Conservation (phyloP, 2,113 vertebrate species). For the Larimichthys polyactis region DNA sequence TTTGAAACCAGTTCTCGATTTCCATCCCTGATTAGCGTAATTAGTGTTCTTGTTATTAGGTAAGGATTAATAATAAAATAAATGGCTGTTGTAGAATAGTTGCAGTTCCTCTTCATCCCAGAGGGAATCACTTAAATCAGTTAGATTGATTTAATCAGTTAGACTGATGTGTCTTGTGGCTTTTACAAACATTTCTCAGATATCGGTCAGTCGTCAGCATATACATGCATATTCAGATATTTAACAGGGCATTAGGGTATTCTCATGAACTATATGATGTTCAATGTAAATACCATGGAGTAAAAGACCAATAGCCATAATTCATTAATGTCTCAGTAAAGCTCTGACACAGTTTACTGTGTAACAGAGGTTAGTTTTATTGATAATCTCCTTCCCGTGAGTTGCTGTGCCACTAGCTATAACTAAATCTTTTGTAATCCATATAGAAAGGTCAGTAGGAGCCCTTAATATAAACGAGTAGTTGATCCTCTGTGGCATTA, state of each 20-base stretch:
- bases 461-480: slow-evolving; percentile 61
- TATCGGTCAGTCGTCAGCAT: not conserved
- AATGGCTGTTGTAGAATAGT: not conserved
- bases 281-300: not conserved
- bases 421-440: slow-evolving; percentile 69
- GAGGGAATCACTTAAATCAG: no score
- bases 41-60: not conserved
- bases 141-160: no score
- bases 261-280: not conserved
- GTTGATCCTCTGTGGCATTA: slow-evolving; percentile 65
- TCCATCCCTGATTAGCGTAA: not conserved
- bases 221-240: not conserved
- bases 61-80: not conserved
- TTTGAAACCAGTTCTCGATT: no score
- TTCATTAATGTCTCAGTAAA: slow-evolving; percentile 11
- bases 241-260: not conserved
- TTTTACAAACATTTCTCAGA: not conserved
- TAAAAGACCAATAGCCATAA: slow-evolving; percentile 5
- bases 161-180: no score
- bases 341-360: slow-evolving; percentile 15
- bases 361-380: slow-evolving; percentile 31
- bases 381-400: slow-evolving; percentile 55
- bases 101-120: no score
- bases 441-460: slow-evolving; percentile 43
- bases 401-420: slow-evolving; percentile 28